phyloP scores from a whole-genome alignment of 2,888 invertebrate genomes.

The Acronicta aceris region DNA sequence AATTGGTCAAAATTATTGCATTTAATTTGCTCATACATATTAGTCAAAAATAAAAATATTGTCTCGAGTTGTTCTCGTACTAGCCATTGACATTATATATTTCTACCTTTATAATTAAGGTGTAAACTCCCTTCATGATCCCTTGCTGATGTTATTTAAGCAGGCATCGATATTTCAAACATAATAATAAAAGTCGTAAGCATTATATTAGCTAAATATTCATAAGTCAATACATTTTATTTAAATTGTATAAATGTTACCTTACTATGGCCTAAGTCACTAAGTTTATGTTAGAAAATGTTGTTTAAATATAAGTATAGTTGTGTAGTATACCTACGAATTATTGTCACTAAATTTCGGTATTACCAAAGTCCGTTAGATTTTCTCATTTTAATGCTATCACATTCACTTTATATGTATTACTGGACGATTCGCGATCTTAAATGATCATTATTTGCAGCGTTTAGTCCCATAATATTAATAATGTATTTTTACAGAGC shows the following conservation, averaged over 20 bases:
- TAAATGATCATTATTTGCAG: no score
- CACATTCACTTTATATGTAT: slow-evolving; percentile 1
- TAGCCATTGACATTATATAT: slow-evolving; percentile 17
- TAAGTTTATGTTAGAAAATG: slow-evolving; percentile 48
- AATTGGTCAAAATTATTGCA: slow-evolving; percentile 40
- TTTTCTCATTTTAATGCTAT: not conserved
- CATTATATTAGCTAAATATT: slow-evolving; percentile 28
- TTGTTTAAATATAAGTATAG: slow-evolving; percentile 50
- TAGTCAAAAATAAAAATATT: not conserved
- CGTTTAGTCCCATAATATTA: slow-evolving; percentile 23
- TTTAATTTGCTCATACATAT: slow-evolving; percentile 29
- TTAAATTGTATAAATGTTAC: slow-evolving; percentile 55
- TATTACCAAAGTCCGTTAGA: slow-evolving; percentile 61
- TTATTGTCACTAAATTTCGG: slow-evolving; percentile 41
- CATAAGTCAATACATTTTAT: slow-evolving; percentile 29
- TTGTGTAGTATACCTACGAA: slow-evolving; percentile 42
- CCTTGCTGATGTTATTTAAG: slow-evolving; percentile 13
- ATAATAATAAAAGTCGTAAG: slow-evolving; percentile 3
- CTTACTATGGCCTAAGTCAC: slow-evolving; percentile 65
- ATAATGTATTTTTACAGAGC: slow-evolving; percentile 21
- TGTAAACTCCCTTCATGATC: slow-evolving; percentile 6
- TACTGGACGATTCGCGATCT: slow-evolving; percentile 4
- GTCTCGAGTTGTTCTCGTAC: not conserved
- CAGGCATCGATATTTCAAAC: slow-evolving; percentile 1
- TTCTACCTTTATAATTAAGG: slow-evolving; percentile 15